These are phyloP conservation scores for Sminthurides aquaticus DNA, from an alignment of 2,888 invertebrate genomes.

Conservation along the genomic window DNA sequence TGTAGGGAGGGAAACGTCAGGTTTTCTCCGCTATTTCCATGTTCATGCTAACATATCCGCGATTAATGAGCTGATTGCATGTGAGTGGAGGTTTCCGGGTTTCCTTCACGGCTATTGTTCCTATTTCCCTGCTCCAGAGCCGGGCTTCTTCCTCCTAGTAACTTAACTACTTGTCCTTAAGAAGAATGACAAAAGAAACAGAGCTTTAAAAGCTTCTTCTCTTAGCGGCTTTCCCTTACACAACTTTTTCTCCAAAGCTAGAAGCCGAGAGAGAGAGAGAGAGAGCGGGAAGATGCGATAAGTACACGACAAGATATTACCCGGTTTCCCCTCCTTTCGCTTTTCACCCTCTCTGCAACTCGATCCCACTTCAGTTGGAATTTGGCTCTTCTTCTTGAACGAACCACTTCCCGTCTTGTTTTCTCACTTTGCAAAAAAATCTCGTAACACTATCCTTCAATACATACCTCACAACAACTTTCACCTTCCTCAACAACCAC, in stretches of 20 bases:
- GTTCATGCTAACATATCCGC: neutral
- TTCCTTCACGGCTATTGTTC: too few species aligned
- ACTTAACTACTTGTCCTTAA: too few species aligned
- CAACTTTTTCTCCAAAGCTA: too few species aligned
- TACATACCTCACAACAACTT: neutral
- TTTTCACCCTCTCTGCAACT: conserved; percentile 1
- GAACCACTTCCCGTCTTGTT: neutral
- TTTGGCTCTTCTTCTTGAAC: conserved; percentile 1
- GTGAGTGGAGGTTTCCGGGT: neutral
- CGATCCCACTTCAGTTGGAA: neutral
- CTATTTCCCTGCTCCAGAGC: too few species aligned
- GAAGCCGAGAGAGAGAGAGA: too few species aligned
- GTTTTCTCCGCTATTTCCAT: neutral
- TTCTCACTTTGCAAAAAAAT: neutral
- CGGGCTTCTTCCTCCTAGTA: neutral
- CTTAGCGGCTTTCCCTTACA: too few species aligned
- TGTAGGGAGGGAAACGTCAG: neutral
- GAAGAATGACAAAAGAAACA: too few species aligned
- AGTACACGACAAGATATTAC: too few species aligned
- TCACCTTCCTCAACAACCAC: neutral
- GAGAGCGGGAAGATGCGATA: too few species aligned
- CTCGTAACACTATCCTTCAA: neutral
- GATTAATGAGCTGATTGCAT: neutral
- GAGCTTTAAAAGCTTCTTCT: too few species aligned
- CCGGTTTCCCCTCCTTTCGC: neutral